Evolutionary conservation across 2,888 invertebrate species (phyloP), one percentile per base, ranked within the genome.

Genomic region (Arctia plantaginis): DNA sequence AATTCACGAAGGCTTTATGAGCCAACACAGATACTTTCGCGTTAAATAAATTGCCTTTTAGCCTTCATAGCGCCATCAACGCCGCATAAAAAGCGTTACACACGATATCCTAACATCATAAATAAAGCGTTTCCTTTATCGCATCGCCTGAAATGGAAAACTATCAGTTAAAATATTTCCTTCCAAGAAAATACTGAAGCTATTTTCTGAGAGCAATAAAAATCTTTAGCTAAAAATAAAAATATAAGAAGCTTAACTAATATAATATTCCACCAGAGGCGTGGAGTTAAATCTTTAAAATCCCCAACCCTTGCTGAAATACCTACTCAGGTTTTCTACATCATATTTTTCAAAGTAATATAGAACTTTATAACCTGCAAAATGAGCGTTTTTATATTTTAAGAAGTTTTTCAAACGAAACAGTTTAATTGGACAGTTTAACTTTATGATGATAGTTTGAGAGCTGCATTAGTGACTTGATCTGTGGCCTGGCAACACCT

Each of bases 241-340:
- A 82, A 77, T 70, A 71, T 83, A 85, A 86, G 82, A 67, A 64
- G 83, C 83, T 87, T 82, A 83, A 71, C 51, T 71, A 69, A 77
- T 80, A 82, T 80, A 76, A 78, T 82, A 81, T 77, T 82, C 73
- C 72, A 64, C 76, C 80, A 78, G 76, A 76, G 75, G 55, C 66
- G 72, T 33, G 73, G 70, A 80, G 65, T 74, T 80, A 81, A 81
- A 66, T 78, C 72, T 78, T 72, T 76, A 69, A 76, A 84, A 82
- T 44, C 73, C 41, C 65, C 74, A 74, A 74, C 75, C 75, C 78
- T 67, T 59, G 13, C 35, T 66, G 66, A 67, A 77, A 78, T 79
- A 77, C 64, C n/a, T n/a, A n/a, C 78, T 81, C n/a, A 62, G 75
- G 66, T 79, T 77, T 69, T 71, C 65, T 68, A 62, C 70, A 72